These are phyloP conservation scores for Pterostichus madidus DNA, from an alignment of 2,888 invertebrate genomes.

Conservation along the genomic window DNA sequence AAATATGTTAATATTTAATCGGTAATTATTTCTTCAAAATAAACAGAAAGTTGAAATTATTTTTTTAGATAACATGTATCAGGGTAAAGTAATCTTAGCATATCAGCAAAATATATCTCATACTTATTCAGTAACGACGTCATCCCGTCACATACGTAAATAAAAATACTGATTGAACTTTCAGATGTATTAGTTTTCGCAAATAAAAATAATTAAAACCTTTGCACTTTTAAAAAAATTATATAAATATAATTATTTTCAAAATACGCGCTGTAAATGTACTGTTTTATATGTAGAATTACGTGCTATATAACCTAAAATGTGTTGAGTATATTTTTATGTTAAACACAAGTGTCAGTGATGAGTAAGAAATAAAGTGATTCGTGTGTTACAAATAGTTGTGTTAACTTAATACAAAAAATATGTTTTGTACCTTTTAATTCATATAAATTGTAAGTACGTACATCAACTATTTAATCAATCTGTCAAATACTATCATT, in stretches of 20 bases:
- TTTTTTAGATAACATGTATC: conserved; percentile 13
- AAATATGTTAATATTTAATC: conserved; percentile 1
- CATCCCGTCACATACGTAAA: conserved; percentile 18
- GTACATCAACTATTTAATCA: conserved; percentile 20
- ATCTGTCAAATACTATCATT: conserved; percentile 20
- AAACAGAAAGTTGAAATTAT: neutral
- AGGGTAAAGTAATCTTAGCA: conserved; percentile 14
- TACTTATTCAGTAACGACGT: conserved; percentile 32
- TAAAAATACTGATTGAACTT: conserved; percentile 36
- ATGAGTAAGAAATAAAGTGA: conserved; percentile 14
- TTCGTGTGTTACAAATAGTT: conserved; percentile 31
- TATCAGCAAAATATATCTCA: conserved; percentile 15
- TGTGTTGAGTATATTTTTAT: conserved; percentile 4
- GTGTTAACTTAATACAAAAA: conserved; percentile 37
- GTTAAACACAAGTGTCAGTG: conserved; percentile 5
- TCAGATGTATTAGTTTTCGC: neutral
- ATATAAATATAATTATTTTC: neutral
- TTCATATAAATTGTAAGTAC: conserved; percentile 38
- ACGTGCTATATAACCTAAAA: conserved; percentile 54
- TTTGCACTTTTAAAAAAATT: neutral
- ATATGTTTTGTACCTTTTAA: conserved; percentile 40
- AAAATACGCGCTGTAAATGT: conserved; percentile 21
- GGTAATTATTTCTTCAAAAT: neutral
- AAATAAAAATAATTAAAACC: neutral
- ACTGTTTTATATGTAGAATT: neutral